Percentiles rank a stretch among this genome's conserved stretches.
phyloP scores from a whole-genome alignment of 2,888 invertebrate genomes.

The Xanthorhoe designata region DNA sequence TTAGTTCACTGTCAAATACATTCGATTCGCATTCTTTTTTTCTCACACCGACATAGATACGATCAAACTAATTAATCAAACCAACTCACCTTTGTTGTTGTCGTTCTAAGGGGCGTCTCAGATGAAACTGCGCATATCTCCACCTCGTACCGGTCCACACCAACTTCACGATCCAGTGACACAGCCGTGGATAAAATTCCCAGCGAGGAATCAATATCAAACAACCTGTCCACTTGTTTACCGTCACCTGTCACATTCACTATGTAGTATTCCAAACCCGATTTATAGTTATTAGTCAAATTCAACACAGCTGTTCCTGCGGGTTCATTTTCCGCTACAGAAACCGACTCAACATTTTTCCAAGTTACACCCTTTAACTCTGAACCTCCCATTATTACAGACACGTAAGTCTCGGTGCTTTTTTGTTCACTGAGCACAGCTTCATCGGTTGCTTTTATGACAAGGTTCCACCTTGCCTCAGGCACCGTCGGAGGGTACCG shows the following conservation, averaged over 20 bases:
- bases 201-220: constrained; percentile 95
- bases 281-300: constrained; percentile 89
- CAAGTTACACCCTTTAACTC: constrained; percentile 86
- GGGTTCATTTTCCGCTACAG: constrained; percentile 95
- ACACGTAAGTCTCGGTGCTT: constrained; percentile 94
- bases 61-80: constrained; percentile 25
- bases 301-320: constrained; percentile 94
- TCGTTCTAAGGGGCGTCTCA: constrained; percentile 89
- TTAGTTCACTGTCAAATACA: constrained; percentile 52
- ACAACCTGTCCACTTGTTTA: constrained; percentile 93
- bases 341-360: constrained; percentile 89
- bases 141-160: constrained; percentile 92
- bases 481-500: constrained; percentile 85
- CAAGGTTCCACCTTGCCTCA: constrained; percentile 92
- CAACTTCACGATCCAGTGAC: constrained; percentile 93
- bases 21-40: constrained; percentile 49
- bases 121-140: constrained; percentile 94
- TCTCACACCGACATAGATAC: constrained; percentile 19
- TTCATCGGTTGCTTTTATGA: constrained; percentile 95
- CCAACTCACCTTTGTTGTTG: constrained; percentile 92
- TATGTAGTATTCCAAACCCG: constrained; percentile 94
- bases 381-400: constrained; percentile 90
- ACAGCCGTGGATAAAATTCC: constrained; percentile 95
- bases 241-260: constrained; percentile 92
- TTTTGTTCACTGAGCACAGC: constrained; percentile 95